Percentiles rank a stretch among this genome's conserved stretches.
phyloP scores from a whole-genome alignment of 30 jellyfish, hydroid and myxozoan species.

The Chironex yamaguchii region DNA sequence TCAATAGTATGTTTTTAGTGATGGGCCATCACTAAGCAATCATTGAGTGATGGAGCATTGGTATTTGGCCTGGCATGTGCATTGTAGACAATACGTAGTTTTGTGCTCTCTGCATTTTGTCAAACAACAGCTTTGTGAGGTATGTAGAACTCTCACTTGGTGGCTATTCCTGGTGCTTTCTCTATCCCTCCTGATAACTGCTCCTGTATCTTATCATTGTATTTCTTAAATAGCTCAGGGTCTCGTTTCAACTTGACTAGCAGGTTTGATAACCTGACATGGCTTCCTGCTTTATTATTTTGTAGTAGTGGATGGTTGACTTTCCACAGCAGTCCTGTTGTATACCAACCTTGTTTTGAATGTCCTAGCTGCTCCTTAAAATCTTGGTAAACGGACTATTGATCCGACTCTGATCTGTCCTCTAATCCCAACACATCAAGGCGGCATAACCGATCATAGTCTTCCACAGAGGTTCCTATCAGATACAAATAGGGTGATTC shows the following conservation, averaged over 20 bases:
- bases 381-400: constrained; percentile 55
- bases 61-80: background rate
- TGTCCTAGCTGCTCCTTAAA: constrained; percentile 61
- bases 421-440: constrained; percentile 77
- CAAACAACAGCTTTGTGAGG: background rate
- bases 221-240: constrained; percentile 54
- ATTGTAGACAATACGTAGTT: background rate
- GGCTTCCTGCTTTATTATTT: constrained; percentile 44
- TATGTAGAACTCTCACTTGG: background rate
- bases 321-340: constrained; percentile 46
- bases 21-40: background rate
- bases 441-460: constrained; percentile 70
- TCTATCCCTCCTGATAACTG: constrained; percentile 71
- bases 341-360: constrained; percentile 57
- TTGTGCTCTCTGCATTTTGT: background rate
- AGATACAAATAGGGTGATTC: constrained; percentile 32
- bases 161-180: constrained; percentile 69
- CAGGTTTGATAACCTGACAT: constrained; percentile 39
- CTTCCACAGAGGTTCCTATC: constrained; percentile 53
- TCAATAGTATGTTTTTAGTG: too few relatives aligned
- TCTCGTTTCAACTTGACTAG: constrained; percentile 28
- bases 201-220: constrained; percentile 47
- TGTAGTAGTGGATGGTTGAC: constrained; percentile 20
- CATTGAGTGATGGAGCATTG: background rate
- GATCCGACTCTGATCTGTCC: constrained; percentile 75